A percentile compares a stretch with the other conserved stretches of the same genome.
Evolutionary conservation across 2,888 invertebrate species (phyloP).

Genomic region (Capitulum mitella): DNA sequence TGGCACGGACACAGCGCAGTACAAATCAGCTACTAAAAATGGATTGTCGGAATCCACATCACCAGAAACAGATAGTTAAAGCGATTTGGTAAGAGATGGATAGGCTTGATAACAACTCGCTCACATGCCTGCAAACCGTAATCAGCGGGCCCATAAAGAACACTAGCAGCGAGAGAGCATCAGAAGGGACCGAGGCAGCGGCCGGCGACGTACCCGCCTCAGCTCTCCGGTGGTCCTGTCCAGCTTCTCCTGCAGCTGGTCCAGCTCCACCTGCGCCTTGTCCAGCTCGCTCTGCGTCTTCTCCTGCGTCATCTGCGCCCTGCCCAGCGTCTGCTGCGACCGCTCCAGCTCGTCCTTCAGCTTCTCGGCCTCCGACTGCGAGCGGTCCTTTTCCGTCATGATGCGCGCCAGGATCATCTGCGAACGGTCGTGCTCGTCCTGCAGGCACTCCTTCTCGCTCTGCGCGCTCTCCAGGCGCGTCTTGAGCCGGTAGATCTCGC

Average conservation of each 20-base stretch:
- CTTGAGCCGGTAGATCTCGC: conserved; percentile 87
- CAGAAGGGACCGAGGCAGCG: too few species aligned
- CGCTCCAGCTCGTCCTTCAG: conserved; percentile 79
- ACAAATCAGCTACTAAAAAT: too few species aligned
- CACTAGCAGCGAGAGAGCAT: too few species aligned
- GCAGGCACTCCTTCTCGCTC: conserved; percentile 84
- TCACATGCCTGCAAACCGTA: too few species aligned
- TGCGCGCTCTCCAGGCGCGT: conserved; percentile 91
- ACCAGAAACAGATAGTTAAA: too few species aligned
- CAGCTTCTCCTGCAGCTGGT: conserved; percentile 77
- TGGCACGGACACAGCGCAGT: too few species aligned
- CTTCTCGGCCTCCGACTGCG: conserved; percentile 57
- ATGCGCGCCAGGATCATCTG: conserved; percentile 59
- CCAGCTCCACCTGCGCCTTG: conserved; percentile 81
- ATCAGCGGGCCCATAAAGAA: too few species aligned
- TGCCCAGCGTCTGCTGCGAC: conserved; percentile 51
- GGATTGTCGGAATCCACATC: too few species aligned
- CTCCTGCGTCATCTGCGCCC: conserved; percentile 72
- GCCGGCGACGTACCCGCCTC: conserved; percentile 59
- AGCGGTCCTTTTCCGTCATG: conserved; percentile 37
- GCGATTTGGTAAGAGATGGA: too few species aligned
- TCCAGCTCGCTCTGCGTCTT: conserved; percentile 81
- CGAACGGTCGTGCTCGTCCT: conserved; percentile 82
- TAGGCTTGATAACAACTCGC: too few species aligned
- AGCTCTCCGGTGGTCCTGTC: conserved; percentile 75